Base-by-base conservation (phyloP, 1,140 invertebrate species). In the Sesamia nonagrioides region DNA sequence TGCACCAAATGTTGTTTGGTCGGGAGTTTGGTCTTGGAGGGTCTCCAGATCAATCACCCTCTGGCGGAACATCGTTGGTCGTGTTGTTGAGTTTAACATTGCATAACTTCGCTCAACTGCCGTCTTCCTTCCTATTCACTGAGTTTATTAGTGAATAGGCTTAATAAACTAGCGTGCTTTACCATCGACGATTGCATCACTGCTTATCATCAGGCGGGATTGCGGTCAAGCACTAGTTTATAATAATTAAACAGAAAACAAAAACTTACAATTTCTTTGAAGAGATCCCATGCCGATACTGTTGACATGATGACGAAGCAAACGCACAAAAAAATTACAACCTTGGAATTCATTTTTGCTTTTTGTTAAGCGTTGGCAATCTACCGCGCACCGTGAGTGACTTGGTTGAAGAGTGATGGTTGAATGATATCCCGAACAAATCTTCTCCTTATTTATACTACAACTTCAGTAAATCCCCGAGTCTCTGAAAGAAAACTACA, bases 231-330 rank as follows among this genome's bases (percentile, higher is more conserved):
- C n/a, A n/a, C n/a, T n/a, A n/a, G n/a, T n/a, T n/a, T n/a, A n/a
- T n/a, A n/a, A n/a, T n/a, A n/a, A n/a, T n/a, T 5, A 33, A 60
- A 60, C 33, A 6, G 33, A 21, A 1, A 37, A 17, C 0, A 40
- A 40, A 63, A 27, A 79, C 80, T 82, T 48, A 82, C 80, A 58
- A 82, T 54, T 68, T 79, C 77, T 33, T 82, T 82, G 8, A 80
- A 79, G 21, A 76, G 33, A 18, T 82, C 52, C 54, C 73, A 58
- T 11, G 78, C 81, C 17, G 68, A 71, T 17, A 72, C 81, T 1
- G 75, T 74, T 17, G 69, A 77, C 45, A 85, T 40, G n/a, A 73
- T 40, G 48, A 83, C 17, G 1, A 81, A 27, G 13, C 81, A 82
- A 58, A 71, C 45, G 13, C 76, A 63, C 42, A 79, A 71, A 50